Conservation (phyloP, 1,140 invertebrate genomes). For the Brachionus paranguensis region DNA sequence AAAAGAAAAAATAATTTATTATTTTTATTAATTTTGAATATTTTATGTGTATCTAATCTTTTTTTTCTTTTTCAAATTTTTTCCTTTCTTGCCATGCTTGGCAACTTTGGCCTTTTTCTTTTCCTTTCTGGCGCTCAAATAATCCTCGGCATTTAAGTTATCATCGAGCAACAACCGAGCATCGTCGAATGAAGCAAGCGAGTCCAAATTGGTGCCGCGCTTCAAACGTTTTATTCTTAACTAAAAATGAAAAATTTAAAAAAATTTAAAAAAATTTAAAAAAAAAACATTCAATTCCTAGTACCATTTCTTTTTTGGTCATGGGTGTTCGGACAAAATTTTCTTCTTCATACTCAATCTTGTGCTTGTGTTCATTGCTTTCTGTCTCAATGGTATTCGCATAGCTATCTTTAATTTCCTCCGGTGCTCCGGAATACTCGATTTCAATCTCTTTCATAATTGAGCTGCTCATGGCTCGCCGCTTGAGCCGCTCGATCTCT, state of each 20-base stretch:
- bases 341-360: conserved; percentile 72
- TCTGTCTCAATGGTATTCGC: neutral
- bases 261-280: too few species aligned
- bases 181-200: conserved; percentile 33
- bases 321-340: conserved; percentile 79
- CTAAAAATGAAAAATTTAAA: neutral
- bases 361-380: conserved; percentile 4
- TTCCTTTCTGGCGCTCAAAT: neutral
- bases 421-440: conserved; percentile 83
- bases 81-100: neutral
- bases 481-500: conserved; percentile 68
- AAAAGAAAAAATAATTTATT: neutral
- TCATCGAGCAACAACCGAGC: conserved; percentile 19
- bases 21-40: neutral
- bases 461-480: conserved; percentile 71
- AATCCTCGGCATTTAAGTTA: conserved; percentile 18
- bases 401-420: conserved; percentile 65
- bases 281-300: neutral
- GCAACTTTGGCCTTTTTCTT: neutral
- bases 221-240: conserved; percentile 1
- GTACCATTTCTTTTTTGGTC: conserved; percentile 72
- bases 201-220: conserved; percentile 16
- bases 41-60: conserved; percentile 38
- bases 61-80: conserved; percentile 28
- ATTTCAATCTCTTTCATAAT: conserved; percentile 82